phyloP scores from a whole-genome alignment of 2,888 invertebrate genomes.

The Lithophane semibrunnea region DNA sequence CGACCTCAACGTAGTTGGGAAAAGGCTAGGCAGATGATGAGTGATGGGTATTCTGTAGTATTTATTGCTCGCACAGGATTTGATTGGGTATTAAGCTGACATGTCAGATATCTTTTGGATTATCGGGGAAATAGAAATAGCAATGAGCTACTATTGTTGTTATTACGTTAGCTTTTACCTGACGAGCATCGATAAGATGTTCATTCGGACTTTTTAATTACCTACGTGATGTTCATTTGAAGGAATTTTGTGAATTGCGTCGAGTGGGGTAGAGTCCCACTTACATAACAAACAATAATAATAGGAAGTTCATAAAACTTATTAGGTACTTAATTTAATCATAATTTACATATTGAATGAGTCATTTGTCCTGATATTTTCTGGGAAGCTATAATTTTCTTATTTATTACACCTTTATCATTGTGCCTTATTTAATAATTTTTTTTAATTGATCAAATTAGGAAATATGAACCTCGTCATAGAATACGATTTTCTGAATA shows the following conservation, averaged over 20 bases:
- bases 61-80: conserved; percentile 4
- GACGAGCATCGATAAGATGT: neutral
- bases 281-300: conserved; percentile 1
- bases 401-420: neutral
- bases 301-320: neutral
- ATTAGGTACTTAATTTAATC: neutral
- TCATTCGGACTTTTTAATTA: neutral
- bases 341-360: neutral
- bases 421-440: no score
- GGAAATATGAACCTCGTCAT: neutral
- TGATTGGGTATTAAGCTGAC: neutral
- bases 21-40: neutral
- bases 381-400: neutral
- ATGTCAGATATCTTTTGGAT: conserved; percentile 32
- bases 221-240: neutral
- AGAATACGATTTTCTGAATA: neutral
- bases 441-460: no score
- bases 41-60: neutral
- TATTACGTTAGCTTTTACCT: neutral
- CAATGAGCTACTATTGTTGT: neutral
- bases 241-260: neutral
- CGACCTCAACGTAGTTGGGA: no score
- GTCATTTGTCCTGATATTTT: neutral
- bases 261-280: no score
- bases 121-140: conserved; percentile 6